Percentiles rank a stretch among this genome's conserved stretches.
phyloP scores from a whole-genome alignment of 1,140 invertebrate species.

The Nebria ingens region DNA sequence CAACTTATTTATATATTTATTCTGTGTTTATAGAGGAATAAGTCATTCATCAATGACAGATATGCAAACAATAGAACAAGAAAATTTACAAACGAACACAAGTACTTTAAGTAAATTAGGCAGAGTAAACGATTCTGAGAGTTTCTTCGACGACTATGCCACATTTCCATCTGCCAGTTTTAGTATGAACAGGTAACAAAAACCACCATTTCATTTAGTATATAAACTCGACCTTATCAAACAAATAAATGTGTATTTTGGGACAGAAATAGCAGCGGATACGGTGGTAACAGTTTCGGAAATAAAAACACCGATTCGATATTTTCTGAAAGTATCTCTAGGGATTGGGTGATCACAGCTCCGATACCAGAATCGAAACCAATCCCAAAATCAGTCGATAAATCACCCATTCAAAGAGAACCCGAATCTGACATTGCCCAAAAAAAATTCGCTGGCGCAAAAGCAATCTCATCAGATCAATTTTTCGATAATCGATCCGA shows the following conservation, averaged over 20 bases:
- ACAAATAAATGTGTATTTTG: background rate
- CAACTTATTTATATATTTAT: conserved; percentile 14
- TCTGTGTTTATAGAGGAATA: conserved; percentile 50
- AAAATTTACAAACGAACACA: conserved; percentile 34
- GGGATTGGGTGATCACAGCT: background rate
- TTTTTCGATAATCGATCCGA: conserved; percentile 69
- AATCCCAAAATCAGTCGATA: background rate
- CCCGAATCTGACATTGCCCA: conserved; percentile 55
- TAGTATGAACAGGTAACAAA: conserved; percentile 34
- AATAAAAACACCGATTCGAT: conserved; percentile 10
- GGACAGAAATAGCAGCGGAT: background rate
- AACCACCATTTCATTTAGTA: background rate
- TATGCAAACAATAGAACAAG: conserved; percentile 89
- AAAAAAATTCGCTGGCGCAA: conserved; percentile 92
- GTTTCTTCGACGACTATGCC: conserved; percentile 32
- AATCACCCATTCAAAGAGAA: conserved; percentile 7
- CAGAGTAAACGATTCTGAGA: conserved; percentile 26
- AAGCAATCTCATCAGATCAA: conserved; percentile 95
- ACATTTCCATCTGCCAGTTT: conserved; percentile 39
- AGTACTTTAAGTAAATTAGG: conserved; percentile 28
- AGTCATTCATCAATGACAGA: conserved; percentile 89
- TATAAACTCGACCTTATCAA: background rate
- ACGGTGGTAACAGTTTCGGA: conserved; percentile 28
- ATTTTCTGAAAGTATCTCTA: background rate
- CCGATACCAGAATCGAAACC: background rate